phyloP scores from a whole-genome alignment of 1,140 invertebrate species.

The Trachelipus rathkii region DNA sequence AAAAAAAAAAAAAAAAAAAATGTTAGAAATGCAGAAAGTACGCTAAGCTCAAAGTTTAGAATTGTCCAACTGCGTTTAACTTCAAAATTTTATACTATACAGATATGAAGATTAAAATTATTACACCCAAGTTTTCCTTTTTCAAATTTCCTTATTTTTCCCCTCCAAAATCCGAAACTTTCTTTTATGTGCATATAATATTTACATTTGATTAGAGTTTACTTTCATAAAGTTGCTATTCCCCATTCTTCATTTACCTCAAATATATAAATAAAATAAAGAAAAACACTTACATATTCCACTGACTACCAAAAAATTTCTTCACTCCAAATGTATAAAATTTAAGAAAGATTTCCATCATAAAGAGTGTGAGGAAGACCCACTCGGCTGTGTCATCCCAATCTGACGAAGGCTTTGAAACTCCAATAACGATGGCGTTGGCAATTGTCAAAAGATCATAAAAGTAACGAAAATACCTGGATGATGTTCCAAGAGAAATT shows the following conservation, averaged over 20 bases:
- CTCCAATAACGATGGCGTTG: slow-evolving; percentile 56
- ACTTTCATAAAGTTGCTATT: background rate
- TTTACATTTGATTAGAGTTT: too few species aligned
- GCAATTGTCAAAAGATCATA: slow-evolving; percentile 56
- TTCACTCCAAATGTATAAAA: slow-evolving; percentile 53
- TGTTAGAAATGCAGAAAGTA: too few species aligned
- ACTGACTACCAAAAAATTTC: slow-evolving; percentile 53
- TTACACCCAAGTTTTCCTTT: too few species aligned
- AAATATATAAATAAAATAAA: slow-evolving; percentile 13
- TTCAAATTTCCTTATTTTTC: too few species aligned
- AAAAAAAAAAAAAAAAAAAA: background rate
- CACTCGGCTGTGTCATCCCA: slow-evolving; percentile 54
- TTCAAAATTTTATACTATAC: too few species aligned
- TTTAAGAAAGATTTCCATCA: slow-evolving; percentile 55
- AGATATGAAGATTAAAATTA: too few species aligned
- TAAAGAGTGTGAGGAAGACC: slow-evolving; percentile 54
- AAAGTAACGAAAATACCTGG: slow-evolving; percentile 53
- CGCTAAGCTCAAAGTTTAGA: too few species aligned
- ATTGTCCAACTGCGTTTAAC: too few species aligned
- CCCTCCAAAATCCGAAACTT: too few species aligned
- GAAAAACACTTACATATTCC: slow-evolving; percentile 54
- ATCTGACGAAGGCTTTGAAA: slow-evolving; percentile 52
- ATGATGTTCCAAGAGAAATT: too few species aligned
- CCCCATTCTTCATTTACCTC: background rate
- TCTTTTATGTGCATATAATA: too few species aligned